Evolutionary conservation across 2,113 vertebrate species (phyloP), one percentile per base, ranked within the genome.

Genomic region (Leucopsar rothschildi): DNA sequence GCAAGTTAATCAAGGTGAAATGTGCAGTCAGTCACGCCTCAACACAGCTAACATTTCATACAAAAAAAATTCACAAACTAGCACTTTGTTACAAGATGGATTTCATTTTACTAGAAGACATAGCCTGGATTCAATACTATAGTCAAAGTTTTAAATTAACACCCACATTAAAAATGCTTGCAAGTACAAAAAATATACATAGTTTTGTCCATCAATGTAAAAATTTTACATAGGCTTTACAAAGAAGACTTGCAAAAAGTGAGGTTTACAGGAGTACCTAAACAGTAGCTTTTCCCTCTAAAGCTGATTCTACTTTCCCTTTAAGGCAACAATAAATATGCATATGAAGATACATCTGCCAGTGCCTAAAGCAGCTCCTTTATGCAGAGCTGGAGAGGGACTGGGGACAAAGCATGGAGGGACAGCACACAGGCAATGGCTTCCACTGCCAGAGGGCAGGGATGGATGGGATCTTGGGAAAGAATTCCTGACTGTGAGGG

Each of bases 1-100:
- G 70, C 35, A 89, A 95, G 75, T 77, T 90, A 95, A 90, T 80
- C 87, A 85, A 97, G 91, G 94, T 82, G 90, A 96, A 85, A 82
- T 8, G 42, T 40, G 35, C 87, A 87, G 75, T 55, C 86, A 82
- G 24, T 71, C 84, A 76, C 0, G 2, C 52, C 49, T 79, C 19
- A 1, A 59, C 82, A 87, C 20, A 70, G 29, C 65, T 42, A 82
- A 64, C 18, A 9, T 27, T 94, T 91, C 33, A 61, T 2, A 29
- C 4, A 2, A 83, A 82, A 91, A 79, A 44, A 44, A 10, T 39
- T 68, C 63, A 83, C 82, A 82, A 75, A 82, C 31, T 14, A 76
- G 57, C n/a, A 39, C 40, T 89, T 76, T 49, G 16, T 64, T 77
- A 59, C 33, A 52, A 66, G 31, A 70, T 9, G 13, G 35, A 77